Evolutionary conservation across 2,888 invertebrate genomes (phyloP).

Genomic region (Elysia crispata): DNA sequence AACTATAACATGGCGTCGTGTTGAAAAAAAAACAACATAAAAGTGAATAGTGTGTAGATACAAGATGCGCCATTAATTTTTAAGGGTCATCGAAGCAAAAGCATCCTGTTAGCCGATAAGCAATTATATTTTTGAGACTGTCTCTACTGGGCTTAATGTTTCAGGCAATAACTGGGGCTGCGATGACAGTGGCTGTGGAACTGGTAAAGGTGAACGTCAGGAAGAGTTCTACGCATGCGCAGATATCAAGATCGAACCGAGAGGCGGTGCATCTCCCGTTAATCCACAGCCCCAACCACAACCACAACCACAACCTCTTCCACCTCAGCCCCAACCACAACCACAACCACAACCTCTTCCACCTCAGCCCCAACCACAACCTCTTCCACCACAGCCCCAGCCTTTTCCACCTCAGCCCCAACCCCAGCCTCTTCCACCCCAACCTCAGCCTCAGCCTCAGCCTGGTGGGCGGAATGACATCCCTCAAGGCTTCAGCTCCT

Average conservation of each 20-base stretch:
- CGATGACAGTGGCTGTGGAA: conserved; percentile 46
- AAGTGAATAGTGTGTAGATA: too few species aligned
- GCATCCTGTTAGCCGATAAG: too few species aligned
- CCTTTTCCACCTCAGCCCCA: too few species aligned
- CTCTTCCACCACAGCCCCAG: conserved; percentile 7
- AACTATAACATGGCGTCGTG: too few species aligned
- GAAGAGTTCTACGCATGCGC: conserved; percentile 57
- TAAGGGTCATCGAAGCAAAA: too few species aligned
- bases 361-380: background rate
- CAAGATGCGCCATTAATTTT: too few species aligned
- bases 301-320: conserved; percentile 28
- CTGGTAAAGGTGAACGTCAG: conserved; percentile 53
- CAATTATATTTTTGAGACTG: conserved; percentile 1
- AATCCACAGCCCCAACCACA: background rate
- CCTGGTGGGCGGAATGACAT: too few species aligned
- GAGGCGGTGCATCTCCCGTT: conserved; percentile 9
- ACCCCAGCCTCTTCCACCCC: too few species aligned
- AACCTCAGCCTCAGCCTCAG: too few species aligned
- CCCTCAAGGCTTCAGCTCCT: too few species aligned
- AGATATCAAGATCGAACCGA: conserved; percentile 49
- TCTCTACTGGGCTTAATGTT: background rate
- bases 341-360: background rate
- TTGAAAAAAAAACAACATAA: too few species aligned
- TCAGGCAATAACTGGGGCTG: conserved; percentile 57
- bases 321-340: background rate